Percentiles rank a stretch among this genome's conserved stretches.
Evolutionary conservation across 37 sponge, comb jelly and placozoan genomes (phyloP).

Genomic region (Haliclona indistincta): DNA sequence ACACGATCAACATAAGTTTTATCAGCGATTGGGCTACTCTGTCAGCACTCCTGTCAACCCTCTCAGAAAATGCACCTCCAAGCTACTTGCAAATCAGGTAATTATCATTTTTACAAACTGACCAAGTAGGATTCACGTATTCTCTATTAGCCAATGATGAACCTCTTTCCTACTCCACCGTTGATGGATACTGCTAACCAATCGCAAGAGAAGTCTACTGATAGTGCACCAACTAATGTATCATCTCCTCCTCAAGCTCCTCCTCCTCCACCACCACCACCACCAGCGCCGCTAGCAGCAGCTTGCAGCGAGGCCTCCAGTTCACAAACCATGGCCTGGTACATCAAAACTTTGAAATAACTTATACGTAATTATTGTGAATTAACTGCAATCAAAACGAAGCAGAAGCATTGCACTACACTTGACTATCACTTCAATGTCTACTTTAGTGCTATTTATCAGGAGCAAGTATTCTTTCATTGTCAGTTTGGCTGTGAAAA

Average conservation of each 20-base stretch:
- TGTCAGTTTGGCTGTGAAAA: too few species aligned
- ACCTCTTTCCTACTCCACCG: neutral
- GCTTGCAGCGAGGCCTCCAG: too few species aligned
- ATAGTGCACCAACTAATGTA: neutral
- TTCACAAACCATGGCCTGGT: too few species aligned
- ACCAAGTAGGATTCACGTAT: neutral
- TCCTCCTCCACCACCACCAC: slow-evolving; percentile 14
- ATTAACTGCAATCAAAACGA: too few species aligned
- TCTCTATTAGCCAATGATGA: neutral
- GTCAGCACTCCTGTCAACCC: slow-evolving; percentile 31
- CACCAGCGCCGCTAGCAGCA: too few species aligned
- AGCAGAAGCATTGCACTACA: too few species aligned
- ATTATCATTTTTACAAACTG: neutral
- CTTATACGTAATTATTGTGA: too few species aligned
- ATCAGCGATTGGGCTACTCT: slow-evolving; percentile 56
- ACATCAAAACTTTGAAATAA: too few species aligned
- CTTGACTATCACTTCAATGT: too few species aligned
- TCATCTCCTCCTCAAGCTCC: slow-evolving; percentile 8
- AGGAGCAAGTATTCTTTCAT: too few species aligned
- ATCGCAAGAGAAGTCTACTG: neutral
- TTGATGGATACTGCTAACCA: neutral
- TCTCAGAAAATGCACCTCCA: slow-evolving; percentile 24
- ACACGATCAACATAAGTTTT: slow-evolving; percentile 64
- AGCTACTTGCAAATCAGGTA: slow-evolving; percentile 10
- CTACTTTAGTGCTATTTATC: too few species aligned